Evolutionary conservation across 2,797 vertebrate species (phyloP).

Genomic region (Chromis chromis): DNA sequence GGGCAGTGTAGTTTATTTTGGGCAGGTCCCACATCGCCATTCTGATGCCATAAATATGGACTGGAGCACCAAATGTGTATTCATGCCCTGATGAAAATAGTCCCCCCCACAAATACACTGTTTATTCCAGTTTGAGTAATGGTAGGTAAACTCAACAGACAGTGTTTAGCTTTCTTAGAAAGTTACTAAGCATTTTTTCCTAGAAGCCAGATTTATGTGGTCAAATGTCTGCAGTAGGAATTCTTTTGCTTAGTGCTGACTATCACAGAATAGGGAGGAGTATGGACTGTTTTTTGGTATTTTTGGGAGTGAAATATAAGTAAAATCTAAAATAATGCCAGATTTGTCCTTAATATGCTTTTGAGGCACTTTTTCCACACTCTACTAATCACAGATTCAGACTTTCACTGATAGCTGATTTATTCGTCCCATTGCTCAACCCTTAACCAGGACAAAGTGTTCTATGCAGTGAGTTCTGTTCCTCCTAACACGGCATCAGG

Average conservation of each 20-base stretch:
- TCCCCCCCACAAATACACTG: not conserved
- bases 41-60: conserved; percentile 4
- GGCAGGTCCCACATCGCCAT: not conserved
- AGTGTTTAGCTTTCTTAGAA: no score
- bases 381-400: not conserved
- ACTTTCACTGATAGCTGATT: not conserved
- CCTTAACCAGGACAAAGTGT: not conserved
- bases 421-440: not conserved
- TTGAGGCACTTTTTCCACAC: no score
- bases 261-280: no score
- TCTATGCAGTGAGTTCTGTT: not conserved
- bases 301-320: not conserved
- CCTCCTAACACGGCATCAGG: not conserved
- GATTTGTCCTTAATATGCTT: not conserved
- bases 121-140: conserved; percentile 14
- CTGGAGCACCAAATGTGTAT: not conserved
- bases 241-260: no score
- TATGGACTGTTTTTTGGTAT: not conserved
- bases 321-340: not conserved
- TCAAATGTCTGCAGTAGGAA: no score
- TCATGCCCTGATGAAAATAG: not conserved
- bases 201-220: no score
- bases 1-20: not conserved
- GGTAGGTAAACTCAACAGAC: not conserved
- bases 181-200: no score